Evolutionary conservation across 2,888 invertebrate species (phyloP), one percentile per base, ranked within the genome.

Genomic region (Zygogramma bicolorata): DNA sequence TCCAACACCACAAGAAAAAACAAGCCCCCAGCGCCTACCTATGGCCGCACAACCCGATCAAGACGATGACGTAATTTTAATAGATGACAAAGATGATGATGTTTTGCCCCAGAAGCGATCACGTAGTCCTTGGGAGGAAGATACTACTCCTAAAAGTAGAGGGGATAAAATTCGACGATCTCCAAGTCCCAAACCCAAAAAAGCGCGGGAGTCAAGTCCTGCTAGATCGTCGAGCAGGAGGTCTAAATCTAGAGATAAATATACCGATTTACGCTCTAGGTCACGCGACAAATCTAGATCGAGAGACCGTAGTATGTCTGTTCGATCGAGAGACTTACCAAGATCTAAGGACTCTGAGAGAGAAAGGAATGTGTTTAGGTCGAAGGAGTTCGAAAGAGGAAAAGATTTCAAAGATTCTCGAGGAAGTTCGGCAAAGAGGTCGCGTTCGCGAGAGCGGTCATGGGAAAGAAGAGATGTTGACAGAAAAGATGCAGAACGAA

Each of bases 91-190:
- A 70, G 84, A 86, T 25, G 82, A 82, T 20, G 80, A 75, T 72
- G 82, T 75, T 73, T 83, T 77, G 27, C 46, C 67, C 10, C 70
- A 63, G 57, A 42, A 31, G 10, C 79, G 86, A 40, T 85, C 87
- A 6, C 85, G 82, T 74, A 86, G 84, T 76, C 87, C 88, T 0
- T 88, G 88, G 88, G 88, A 88, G 75, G 81, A 78, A 3, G 85
- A 83, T 22, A 77, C 74, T 2, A 29, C 74, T 10, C 70, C 76
- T 7, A 71, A 46, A 49, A 38, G 53, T 20, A 46, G 29, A 67
- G 61, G 40, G 18, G 61, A 22, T 66, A 46, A n/a, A 18, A 22
- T 31, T 20, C 65, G 62, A 15, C 68, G 65, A 25, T 73, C 71
- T 15, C 38, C 31, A 7, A 66, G 61, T 63, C 40, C 67, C 25